Evolutionary conservation across 2,888 invertebrate species (phyloP).

Genomic region (Boloria euphrosyne): DNA sequence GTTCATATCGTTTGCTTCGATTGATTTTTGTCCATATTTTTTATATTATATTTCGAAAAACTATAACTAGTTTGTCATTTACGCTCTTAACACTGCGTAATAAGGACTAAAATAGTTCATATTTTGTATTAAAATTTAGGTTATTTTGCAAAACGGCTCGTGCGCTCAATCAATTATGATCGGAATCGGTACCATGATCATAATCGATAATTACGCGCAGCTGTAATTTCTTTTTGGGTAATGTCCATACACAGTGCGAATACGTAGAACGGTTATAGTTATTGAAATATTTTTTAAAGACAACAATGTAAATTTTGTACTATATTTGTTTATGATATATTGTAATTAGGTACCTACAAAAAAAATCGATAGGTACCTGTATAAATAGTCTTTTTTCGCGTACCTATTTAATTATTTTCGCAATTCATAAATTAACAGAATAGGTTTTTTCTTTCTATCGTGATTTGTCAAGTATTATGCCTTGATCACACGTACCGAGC

Average conservation of each 20-base stretch:
- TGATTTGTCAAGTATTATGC: too few relatives aligned
- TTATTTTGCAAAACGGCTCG: slow-evolving; percentile 48
- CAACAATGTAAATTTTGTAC: too few relatives aligned
- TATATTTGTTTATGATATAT: too few relatives aligned
- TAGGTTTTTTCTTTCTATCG: too few relatives aligned
- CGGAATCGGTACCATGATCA: slow-evolving; percentile 70
- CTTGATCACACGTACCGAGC: too few relatives aligned
- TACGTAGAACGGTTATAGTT: background rate
- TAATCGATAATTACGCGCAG: slow-evolving; percentile 73
- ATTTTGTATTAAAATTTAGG: slow-evolving; percentile 22
- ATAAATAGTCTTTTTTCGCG: too few relatives aligned
- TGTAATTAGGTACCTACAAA: too few relatives aligned
- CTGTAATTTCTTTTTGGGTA: slow-evolving; percentile 58
- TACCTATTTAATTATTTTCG: too few relatives aligned
- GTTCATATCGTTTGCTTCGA: background rate
- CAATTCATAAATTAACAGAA: too few relatives aligned
- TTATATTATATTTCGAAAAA: background rate
- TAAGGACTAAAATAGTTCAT: slow-evolving; percentile 19
- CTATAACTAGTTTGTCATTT: slow-evolving; percentile 5
- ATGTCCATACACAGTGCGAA: slow-evolving; percentile 39
- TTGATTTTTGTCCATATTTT: slow-evolving; percentile 17
- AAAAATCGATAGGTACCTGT: too few relatives aligned
- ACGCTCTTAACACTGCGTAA: background rate
- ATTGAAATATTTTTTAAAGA: slow-evolving; percentile 1
- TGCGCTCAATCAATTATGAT: slow-evolving; percentile 73